Percentiles rank a stretch among this genome's conserved stretches.
These are phyloP conservation scores for Salarias fasciatus DNA, from an alignment of 2,797 vertebrate genomes.

Conservation along the genomic window DNA sequence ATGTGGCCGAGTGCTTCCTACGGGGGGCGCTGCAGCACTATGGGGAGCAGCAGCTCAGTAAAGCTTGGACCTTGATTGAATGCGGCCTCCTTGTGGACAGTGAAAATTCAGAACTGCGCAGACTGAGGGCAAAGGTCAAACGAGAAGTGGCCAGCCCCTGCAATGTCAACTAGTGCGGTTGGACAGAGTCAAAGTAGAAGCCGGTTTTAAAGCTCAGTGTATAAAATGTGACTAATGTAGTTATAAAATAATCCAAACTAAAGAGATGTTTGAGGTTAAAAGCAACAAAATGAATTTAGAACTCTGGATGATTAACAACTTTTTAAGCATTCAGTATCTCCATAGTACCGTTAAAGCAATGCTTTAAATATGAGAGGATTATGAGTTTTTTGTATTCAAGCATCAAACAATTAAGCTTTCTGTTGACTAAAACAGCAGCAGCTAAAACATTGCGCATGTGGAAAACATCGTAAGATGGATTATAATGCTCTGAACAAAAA, in stretches of 20 bases:
- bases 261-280: no score
- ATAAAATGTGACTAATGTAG: no score
- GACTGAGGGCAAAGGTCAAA: slow-evolving; percentile 85
- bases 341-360: neutral
- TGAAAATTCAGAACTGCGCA: slow-evolving; percentile 83
- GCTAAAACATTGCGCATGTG: slow-evolving; percentile 3
- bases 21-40: slow-evolving; percentile 77
- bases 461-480: neutral
- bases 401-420: no score
- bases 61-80: slow-evolving; percentile 86
- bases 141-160: slow-evolving; percentile 86
- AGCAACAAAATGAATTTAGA: no score
- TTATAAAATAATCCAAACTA: no score
- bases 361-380: slow-evolving; percentile 10
- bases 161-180: slow-evolving; percentile 83
- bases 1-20: slow-evolving; percentile 80
- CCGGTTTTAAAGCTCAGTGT: slow-evolving; percentile 6
- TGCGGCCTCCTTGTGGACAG: slow-evolving; percentile 85
- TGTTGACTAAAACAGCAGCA: neutral
- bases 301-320: slow-evolving; percentile 8
- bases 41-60: slow-evolving; percentile 77
- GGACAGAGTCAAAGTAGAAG: neutral
- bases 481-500: slow-evolving; percentile 18
- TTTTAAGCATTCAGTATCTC: slow-evolving; percentile 5
- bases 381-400: neutral